A percentile compares a stretch with the other conserved stretches of the same genome.
These are phyloP conservation scores for Eupithecia dodoneata DNA, from an alignment of 2,888 invertebrate species.

Conservation along the genomic window DNA sequence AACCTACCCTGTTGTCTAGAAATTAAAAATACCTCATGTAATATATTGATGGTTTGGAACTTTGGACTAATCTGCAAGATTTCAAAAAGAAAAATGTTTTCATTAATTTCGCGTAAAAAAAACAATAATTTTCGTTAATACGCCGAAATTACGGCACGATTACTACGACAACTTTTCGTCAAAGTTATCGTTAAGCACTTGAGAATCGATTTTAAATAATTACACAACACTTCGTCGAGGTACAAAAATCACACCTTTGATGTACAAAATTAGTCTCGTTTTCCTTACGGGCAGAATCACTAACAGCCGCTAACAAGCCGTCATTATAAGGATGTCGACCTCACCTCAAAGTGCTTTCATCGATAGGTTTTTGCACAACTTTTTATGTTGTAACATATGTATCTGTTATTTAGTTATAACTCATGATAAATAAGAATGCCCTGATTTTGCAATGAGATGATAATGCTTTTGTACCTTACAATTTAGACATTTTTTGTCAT, in stretches of 20 bases:
- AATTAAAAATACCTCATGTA: not conserved
- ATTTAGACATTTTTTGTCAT: not conserved
- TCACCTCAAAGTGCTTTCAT: conserved; percentile 57
- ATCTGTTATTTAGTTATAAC: not conserved
- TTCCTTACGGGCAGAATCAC: conserved; percentile 66
- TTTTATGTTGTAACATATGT: conserved; percentile 47
- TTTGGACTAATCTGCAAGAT: not conserved
- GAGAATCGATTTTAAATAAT: conserved; percentile 71
- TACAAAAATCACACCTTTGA: conserved; percentile 79
- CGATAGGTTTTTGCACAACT: conserved; percentile 67
- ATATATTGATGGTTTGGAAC: not conserved
- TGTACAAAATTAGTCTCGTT: conserved; percentile 74
- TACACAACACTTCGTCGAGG: conserved; percentile 75
- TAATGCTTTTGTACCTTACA: not conserved
- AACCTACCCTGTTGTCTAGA: not conserved
- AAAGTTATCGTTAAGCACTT: conserved; percentile 60
- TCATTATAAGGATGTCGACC: conserved; percentile 78
- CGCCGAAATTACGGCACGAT: conserved; percentile 38
- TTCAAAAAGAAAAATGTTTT: too few relatives aligned
- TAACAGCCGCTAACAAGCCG: conserved; percentile 80
- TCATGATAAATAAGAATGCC: not conserved
- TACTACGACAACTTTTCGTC: conserved; percentile 56
- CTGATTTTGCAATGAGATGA: not conserved
- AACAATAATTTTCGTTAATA: conserved; percentile 8
- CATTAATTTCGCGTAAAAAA: not conserved